Evolutionary conservation across 2,888 invertebrate genomes (phyloP), one percentile per base, ranked within the genome.

Genomic region (Rotaria magnacalcarata): DNA sequence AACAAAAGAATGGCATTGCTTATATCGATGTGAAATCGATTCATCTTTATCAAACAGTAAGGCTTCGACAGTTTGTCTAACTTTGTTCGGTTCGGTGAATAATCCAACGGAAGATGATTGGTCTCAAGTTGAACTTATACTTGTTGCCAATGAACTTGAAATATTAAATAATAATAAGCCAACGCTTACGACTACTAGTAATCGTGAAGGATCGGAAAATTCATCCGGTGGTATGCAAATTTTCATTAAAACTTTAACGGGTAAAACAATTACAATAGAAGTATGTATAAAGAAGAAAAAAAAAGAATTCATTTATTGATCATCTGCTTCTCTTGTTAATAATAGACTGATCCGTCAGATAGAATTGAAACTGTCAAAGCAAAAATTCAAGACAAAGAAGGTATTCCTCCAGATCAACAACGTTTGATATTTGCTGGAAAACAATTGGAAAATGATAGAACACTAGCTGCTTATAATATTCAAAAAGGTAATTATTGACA

Each of bases 371-470:
- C 87, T 54, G 86, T 88, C 2, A 88, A 88, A 87, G 94, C 95
- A 0, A 95, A 96, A 90, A 95, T 96, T 89, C 95, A 95, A 90
- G 95, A 96, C 89, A 96, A 96, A 91, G 96, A 96, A 90, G 96
- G 89, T 74, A 95, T 96, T 89, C 95, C 95, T 3, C 95, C 95
- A 88, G 95, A 95, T 91, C 95, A 96, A 91, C 95, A 96, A 90
- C 93, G 95, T 91, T 93, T 96, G 90, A 91, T 93, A 88, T 93
- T 93, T 87, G 93, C 93, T 52, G 93, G 93, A 2, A 93, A 93
- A 88, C 93, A 93, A 88, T 89, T 93, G 85, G 93, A 93, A 90
- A 93, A 93, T 91, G 93, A 93, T 1, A 91, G 93, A 74, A 93
- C 93, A 5, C 89, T 93, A 6, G 93, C 93, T 0, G 93, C 93